Base-by-base conservation (phyloP, 2,797 vertebrate genomes). In the Linurgus olivaceus region DNA sequence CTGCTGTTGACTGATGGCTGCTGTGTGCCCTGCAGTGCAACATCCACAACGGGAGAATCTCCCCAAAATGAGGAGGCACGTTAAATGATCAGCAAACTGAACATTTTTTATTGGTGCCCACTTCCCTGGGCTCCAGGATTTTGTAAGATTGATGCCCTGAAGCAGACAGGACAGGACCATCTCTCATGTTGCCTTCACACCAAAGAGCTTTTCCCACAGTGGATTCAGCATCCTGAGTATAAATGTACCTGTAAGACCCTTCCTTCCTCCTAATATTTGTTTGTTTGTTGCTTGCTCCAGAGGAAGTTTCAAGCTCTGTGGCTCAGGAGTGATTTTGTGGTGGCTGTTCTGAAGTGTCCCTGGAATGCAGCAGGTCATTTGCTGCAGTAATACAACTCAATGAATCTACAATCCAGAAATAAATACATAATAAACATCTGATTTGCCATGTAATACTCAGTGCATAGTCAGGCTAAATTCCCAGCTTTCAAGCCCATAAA, bases 401-500 rank as follows among this genome's bases (percentile, higher is more conserved):
- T 62, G 77, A 76, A 55, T 85, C 52, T 63, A 71, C 81, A 82
- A 66, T 51, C 31, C 37, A 40, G 78, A 92, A 90, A 83, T 72
- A 68, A 91, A 81, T 76, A n/a, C 33, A 42, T 76, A 89, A 84
- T 81, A 89, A 93, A 47, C 17, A n/a, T 88, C 45, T 82, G 51
- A 73, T 89, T 94, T 96, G 31, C 63, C 75, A 0, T 79, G 54
- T 89, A 79, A 67, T 66, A 28, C 40, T 40, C 37, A 17, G 3
- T 87, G 37, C 65, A 15, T 5, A 79, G 71, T 74, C 65, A 90
- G 68, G 40, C 73, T 84, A 75, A 90, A 90, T 75, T 73, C 67
- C 65, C 74, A 92, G 68, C 40, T 91, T 93, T 93, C 81, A 47
- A 57, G 33, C 59, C 57, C 70, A 19, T 86, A 91, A 94, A 93